A percentile compares a stretch with the other conserved stretches of the same genome.
These are phyloP conservation scores for Taeniopygia guttata DNA, from an alignment of 2,797 vertebrate genomes.

Conservation along the genomic window DNA sequence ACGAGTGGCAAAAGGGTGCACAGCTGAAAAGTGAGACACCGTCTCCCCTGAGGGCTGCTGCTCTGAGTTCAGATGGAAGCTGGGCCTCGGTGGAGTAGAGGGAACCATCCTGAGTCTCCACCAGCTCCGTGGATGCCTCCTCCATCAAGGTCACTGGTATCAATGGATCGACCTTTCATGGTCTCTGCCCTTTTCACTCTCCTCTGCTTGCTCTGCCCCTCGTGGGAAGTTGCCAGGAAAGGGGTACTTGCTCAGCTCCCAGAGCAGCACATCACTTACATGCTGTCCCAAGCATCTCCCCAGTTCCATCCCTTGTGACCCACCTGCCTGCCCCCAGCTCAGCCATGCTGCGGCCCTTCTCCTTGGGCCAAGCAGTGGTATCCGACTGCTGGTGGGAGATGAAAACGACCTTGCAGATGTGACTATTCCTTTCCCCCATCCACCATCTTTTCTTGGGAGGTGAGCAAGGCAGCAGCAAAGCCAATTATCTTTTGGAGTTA, in stretches of 20 bases:
- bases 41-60: neutral
- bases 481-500: neutral
- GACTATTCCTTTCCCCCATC: neutral
- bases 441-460: neutral
- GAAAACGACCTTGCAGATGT: neutral
- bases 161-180: rapidly evolving
- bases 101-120: neutral
- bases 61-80: neutral
- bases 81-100: neutral
- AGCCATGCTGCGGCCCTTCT: neutral
- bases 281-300: neutral
- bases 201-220: neutral
- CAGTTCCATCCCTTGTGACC: neutral
- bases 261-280: neutral
- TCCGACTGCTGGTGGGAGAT: neutral
- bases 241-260: neutral
- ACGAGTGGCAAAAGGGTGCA: neutral
- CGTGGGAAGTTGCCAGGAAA: neutral
- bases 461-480: neutral
- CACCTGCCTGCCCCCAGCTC: neutral
- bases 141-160: neutral
- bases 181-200: neutral
- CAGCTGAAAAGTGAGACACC: neutral
- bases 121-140: neutral
- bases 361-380: neutral